phyloP scores from a whole-genome alignment of 30 jellyfish, hydroid and myxozoan genomes.

The Sanderia malayensis region DNA sequence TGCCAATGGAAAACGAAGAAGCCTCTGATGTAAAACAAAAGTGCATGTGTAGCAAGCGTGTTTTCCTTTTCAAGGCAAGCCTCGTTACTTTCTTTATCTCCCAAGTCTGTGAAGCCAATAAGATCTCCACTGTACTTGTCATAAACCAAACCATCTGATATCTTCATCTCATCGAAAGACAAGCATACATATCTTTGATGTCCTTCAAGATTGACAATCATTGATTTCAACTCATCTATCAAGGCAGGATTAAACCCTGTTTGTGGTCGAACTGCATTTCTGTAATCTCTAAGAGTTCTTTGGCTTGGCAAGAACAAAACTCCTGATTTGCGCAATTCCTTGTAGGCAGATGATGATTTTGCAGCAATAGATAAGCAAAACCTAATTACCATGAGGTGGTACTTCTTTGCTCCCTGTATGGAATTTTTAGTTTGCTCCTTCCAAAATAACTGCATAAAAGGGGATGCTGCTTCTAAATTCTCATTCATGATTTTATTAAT shows the following conservation, averaged over 20 bases:
- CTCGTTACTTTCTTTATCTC: neutral
- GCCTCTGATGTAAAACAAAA: neutral
- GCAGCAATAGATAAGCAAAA: neutral
- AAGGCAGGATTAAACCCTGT: neutral
- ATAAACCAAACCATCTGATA: neutral
- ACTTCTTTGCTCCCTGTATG: neutral
- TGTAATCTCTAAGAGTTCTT: neutral
- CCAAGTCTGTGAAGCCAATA: neutral
- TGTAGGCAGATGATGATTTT: neutral
- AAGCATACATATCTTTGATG: neutral
- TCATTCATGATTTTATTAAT: constrained; percentile 14
- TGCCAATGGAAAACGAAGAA: neutral
- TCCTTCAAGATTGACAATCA: neutral
- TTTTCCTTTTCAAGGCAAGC: neutral
- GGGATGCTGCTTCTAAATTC: neutral
- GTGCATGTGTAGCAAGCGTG: neutral
- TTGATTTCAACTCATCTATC: neutral
- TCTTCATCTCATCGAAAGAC: neutral
- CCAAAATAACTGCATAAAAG: neutral
- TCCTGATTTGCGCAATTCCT: neutral
- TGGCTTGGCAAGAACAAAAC: neutral
- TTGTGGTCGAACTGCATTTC: neutral
- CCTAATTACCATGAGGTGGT: neutral
- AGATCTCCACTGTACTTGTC: neutral
- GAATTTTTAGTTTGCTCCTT: neutral